These are phyloP conservation scores for Phoenicopterus ruber DNA, from an alignment of 2,113 vertebrate species.

Conservation along the genomic window DNA sequence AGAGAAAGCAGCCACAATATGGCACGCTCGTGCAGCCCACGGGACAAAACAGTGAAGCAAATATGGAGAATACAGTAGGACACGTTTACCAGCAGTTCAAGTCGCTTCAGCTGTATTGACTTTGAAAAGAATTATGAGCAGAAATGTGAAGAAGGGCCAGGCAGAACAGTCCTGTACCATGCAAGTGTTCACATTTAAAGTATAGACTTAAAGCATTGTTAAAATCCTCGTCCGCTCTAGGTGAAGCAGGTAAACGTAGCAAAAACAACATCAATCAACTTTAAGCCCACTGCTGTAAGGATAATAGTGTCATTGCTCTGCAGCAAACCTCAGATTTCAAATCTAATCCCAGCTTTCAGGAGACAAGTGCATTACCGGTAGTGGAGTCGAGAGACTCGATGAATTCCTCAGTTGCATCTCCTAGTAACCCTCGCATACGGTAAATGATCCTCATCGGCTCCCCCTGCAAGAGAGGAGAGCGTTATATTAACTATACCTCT, in stretches of 20 bases:
- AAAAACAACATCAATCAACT: not conserved
- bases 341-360: not conserved
- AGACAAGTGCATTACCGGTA: constrained; percentile 80
- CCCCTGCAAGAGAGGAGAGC: constrained; percentile 75
- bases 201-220: not conserved
- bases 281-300: constrained; percentile 23
- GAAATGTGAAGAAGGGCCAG: not conserved
- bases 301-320: constrained; percentile 30
- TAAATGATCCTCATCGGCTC: constrained; percentile 99
- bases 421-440: constrained; percentile 96
- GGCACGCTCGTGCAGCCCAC: not conserved
- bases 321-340: not conserved
- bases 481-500: not conserved
- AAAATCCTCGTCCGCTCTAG: constrained; percentile 1
- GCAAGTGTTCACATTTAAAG: not conserved
- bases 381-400: constrained; percentile 97
- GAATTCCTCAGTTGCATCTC: constrained; percentile 97
- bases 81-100: not conserved
- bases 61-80: not conserved
- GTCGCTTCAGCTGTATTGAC: not conserved
- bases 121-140: not conserved
- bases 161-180: not conserved
- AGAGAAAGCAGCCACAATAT: not conserved
- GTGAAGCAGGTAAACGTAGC: constrained; percentile 37
- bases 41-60: not conserved